Conservation (phyloP, 1,140 invertebrate species). For the Choristoneura fumiferana region DNA sequence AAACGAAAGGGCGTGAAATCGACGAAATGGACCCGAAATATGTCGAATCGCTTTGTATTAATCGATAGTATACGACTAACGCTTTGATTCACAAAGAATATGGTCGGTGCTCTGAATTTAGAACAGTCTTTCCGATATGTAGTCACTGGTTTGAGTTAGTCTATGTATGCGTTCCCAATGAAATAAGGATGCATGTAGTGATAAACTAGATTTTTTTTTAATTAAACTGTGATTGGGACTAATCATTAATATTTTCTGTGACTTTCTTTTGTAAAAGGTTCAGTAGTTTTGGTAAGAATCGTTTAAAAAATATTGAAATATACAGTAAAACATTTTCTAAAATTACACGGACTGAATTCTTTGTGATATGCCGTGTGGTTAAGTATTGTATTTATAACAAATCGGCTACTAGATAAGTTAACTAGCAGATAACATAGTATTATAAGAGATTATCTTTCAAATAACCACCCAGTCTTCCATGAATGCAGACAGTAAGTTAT, state of each 20-base stretch:
- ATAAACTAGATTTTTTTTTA: no score
- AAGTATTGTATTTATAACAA: not conserved
- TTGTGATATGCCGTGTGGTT: not conserved
- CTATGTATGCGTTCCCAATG: no score
- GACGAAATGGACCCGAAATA: slow-evolving; percentile 91
- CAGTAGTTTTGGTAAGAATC: no score
- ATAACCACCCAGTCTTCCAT: slow-evolving; percentile 1
- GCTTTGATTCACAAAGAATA: slow-evolving; percentile 13
- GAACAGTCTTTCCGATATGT: not conserved
- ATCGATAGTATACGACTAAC: slow-evolving; percentile 56
- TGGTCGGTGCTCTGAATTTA: not conserved
- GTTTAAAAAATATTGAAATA: no score
- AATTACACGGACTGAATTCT: no score
- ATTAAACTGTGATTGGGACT: no score
- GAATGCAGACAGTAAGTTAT: slow-evolving; percentile 4
- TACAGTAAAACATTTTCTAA: no score
- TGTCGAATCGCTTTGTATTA: slow-evolving; percentile 78
- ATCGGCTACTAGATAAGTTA: not conserved
- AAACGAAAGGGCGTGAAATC: slow-evolving; percentile 92
- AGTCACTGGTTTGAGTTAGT: no score
- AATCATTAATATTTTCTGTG: no score
- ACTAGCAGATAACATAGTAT: not conserved
- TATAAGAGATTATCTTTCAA: slow-evolving; percentile 7
- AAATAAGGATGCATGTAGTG: no score
- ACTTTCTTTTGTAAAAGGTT: no score